Conservation (phyloP, 92 coral and sea anemone species). For the Muricea muricata region DNA sequence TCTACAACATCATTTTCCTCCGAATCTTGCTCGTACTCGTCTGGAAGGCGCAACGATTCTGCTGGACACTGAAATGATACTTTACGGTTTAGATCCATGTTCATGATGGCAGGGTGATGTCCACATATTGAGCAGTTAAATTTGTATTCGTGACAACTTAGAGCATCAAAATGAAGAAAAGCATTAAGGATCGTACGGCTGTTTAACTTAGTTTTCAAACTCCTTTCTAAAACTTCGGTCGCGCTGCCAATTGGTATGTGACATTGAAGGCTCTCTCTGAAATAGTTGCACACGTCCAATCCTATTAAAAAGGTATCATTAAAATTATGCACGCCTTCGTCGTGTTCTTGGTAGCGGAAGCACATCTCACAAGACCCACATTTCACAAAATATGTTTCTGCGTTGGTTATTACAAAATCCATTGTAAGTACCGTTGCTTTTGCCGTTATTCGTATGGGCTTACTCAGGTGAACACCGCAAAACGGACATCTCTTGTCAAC, state of each 20-base stretch:
- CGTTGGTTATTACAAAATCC: slow-evolving; percentile 24
- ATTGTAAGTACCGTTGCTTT: slow-evolving; percentile 22
- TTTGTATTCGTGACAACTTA: slow-evolving; percentile 36
- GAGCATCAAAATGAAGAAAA: slow-evolving; percentile 55
- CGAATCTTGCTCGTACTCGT: slow-evolving; percentile 25
- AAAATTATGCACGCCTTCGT: slow-evolving; percentile 36
- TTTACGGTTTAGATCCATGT: slow-evolving; percentile 57
- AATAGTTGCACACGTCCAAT: slow-evolving; percentile 51
- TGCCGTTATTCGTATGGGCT: background rate
- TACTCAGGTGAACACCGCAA: background rate
- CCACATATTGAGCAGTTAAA: slow-evolving; percentile 63
- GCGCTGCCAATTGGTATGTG: slow-evolving; percentile 59
- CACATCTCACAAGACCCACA: slow-evolving; percentile 51
- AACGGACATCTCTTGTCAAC: background rate
- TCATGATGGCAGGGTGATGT: slow-evolving; percentile 38
- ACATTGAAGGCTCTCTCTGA: slow-evolving; percentile 46
- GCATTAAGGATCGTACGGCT: slow-evolving; percentile 46
- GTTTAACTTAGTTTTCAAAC: slow-evolving; percentile 14
- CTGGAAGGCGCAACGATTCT: slow-evolving; percentile 45
- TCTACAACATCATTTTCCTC: slow-evolving; percentile 45
- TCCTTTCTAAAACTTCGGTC: slow-evolving; percentile 42
- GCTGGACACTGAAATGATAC: slow-evolving; percentile 58
- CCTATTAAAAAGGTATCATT: slow-evolving; percentile 54
- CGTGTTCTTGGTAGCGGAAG: slow-evolving; percentile 58
- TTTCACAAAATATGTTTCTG: slow-evolving; percentile 48